Evolutionary conservation across 2,113 vertebrate genomes (phyloP), one percentile per base, ranked within the genome.

Genomic region (Dinomys branickii): DNA sequence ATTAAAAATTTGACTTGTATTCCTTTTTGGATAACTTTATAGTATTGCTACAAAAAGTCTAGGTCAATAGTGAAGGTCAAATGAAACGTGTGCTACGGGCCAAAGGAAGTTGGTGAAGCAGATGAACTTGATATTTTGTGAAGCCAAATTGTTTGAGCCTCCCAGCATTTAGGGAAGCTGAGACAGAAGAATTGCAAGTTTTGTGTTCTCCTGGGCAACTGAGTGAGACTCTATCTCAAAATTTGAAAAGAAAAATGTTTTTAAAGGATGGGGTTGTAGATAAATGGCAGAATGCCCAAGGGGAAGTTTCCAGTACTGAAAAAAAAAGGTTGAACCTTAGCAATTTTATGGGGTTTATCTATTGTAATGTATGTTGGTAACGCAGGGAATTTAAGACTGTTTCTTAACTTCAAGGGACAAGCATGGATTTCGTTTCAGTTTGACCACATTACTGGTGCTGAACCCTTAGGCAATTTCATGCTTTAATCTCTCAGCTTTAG

Each of bases 1-100:
- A 67, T 95, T 86, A 58, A 75, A 84, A 87, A 84, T 69, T 65
- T 96, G 52, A 81, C 50, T 65, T 80, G 9, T 10, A 69, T 86
- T 89, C 35, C 14, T 93, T 69, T 84, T 65, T 30, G 56, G 80
- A 22, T 91, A 86, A 58, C 44, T 85, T 78, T 67, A 47, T 80
- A 73, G 41, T 20, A 81, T 86, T 5, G 8, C 67, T 6, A 94
- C n/a, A 86, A 84, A 92, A 91, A 59, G 38, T 84, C 91, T 91
- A 71, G 67, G 28, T 88, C 47, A 67, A 87, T n/a, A 63, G 44
- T 20, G 2, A 56, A 85, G 38, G 19, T 95, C 41, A 80, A 84
- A 65, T 86, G 50, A 93, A 90, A 82, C 10, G n/a, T 20, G 84
- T 24, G 8, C 38, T 89, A 7, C 87, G 26, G 30, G 47, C 83